Base-by-base conservation (phyloP, 2,797 vertebrate species). In the Malacoraja senta region DNA sequence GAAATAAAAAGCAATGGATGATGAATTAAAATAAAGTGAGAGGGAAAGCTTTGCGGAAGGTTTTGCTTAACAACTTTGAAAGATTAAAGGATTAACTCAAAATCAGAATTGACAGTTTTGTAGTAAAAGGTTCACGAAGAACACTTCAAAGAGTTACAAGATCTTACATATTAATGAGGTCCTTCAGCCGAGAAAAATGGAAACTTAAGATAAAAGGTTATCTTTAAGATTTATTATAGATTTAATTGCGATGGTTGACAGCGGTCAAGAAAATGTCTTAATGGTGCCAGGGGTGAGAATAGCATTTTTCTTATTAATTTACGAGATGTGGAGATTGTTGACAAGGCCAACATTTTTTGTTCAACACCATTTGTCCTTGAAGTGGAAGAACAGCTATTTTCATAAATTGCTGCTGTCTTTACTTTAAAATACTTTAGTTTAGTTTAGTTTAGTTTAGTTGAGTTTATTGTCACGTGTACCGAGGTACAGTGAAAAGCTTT, bases 41-140 rank as follows among this genome's bases (percentile, higher is more conserved):
- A 3, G 26, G 44, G 24, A 21, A 8, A 53, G 24, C 8, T 21
- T 53, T 61, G 44, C 58, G 0, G 44, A 83, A 83, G 21, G 44
- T 21, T 53, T 83, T 83, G 44, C 24, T 83, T 12, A 61, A 83
- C 44, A 24, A 61, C 44, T 81, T 4, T 53, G 21, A 81, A 8
- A 83, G 44, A 58, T 58, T 83, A 83, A 12, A 83, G 80, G 80
- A 83, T 83, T 83, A 83, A 61, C 80, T 83, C 44, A 83, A 83
- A 58, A 83, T 53, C 80, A 83, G 80, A 53, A 53, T 81, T 81
- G 44, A 26, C 79, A 53, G 80, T 83, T 53, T 26, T 44, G 44
- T 19, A 24, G 38, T 38, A 83, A 9, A 21, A 83, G 44, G 44
- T 8, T 58, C 21, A 26, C 3, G 0, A 83, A 53, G 0, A 83